Evolutionary conservation across 2,797 vertebrate species (phyloP).

Genomic region (Labeo calbasu): DNA sequence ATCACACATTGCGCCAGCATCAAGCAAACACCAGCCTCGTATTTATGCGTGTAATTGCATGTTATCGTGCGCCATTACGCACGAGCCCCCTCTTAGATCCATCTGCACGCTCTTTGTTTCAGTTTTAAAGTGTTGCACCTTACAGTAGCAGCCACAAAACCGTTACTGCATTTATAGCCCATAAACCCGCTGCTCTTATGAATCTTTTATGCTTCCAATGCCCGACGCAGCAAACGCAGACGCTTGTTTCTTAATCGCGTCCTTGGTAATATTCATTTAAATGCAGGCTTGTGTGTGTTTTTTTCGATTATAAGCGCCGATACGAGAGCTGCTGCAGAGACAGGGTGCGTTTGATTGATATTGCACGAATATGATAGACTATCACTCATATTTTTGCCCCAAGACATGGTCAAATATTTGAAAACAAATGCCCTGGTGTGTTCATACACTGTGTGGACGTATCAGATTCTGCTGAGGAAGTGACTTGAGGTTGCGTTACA

Average conservation of each 20-base stretch:
- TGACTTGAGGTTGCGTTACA: constrained; percentile 8
- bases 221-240: background rate
- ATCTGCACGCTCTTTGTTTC: constrained; percentile 18
- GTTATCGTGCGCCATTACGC: background rate
- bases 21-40: background rate
- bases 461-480: constrained; percentile 10
- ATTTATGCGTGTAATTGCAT: background rate
- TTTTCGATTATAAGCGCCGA: background rate
- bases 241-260: constrained; percentile 19
- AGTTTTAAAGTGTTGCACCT: constrained; percentile 20
- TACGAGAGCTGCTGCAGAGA: constrained; percentile 8
- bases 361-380: background rate
- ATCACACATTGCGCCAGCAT: constrained; percentile 12
- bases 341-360: constrained; percentile 12
- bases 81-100: background rate
- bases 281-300: background rate
- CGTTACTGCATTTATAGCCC: constrained; percentile 21
- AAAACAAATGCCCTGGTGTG: constrained; percentile 14
- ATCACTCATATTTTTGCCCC: background rate
- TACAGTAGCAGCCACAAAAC: constrained; percentile 16
- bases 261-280: background rate
- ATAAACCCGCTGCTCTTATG: constrained; percentile 9
- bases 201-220: constrained; percentile 20
- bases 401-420: background rate
- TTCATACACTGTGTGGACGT: background rate